Evolutionary conservation across 2,888 invertebrate genomes (phyloP).

Genomic region (Heteromurus nitidus): DNA sequence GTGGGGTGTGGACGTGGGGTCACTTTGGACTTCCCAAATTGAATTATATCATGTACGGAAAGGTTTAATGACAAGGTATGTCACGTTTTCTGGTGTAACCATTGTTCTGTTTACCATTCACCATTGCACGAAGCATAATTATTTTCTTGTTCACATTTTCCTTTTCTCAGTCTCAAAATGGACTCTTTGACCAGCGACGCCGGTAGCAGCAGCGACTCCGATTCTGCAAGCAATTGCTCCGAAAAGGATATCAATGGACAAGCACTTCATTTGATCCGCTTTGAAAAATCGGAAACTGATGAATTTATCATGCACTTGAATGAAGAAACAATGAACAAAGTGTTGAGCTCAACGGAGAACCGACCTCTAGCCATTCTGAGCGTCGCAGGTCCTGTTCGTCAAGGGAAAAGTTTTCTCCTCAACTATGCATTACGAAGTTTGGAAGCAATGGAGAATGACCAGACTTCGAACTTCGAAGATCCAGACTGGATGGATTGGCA

Average conservation of each 20-base stretch:
- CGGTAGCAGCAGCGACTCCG: background rate
- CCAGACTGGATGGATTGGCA: constrained; percentile 41
- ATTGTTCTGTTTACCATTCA: too few species aligned
- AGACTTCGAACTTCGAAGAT: background rate
- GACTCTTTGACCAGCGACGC: background rate
- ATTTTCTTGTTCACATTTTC: too few species aligned
- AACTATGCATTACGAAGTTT: constrained; percentile 64
- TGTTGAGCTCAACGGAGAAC: constrained; percentile 34
- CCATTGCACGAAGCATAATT: too few species aligned
- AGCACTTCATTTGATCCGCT: background rate
- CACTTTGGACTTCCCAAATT: background rate
- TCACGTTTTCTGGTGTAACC: too few species aligned
- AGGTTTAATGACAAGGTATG: background rate
- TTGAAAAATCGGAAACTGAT: background rate
- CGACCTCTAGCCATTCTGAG: constrained; percentile 62
- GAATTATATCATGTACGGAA: background rate
- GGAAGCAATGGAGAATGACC: constrained; percentile 12
- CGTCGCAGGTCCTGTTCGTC: constrained; percentile 73
- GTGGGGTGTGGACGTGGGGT: too few species aligned
- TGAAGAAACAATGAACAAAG: constrained; percentile 8
- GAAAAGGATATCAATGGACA: background rate
- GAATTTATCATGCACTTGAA: constrained; percentile 9
- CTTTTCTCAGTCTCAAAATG: too few species aligned
- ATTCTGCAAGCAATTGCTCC: too few species aligned
- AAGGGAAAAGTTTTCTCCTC: constrained; percentile 73